Evolutionary conservation across 2,888 invertebrate species (phyloP), one percentile per base, ranked within the genome.

Genomic region (Acanthopleura granulata): DNA sequence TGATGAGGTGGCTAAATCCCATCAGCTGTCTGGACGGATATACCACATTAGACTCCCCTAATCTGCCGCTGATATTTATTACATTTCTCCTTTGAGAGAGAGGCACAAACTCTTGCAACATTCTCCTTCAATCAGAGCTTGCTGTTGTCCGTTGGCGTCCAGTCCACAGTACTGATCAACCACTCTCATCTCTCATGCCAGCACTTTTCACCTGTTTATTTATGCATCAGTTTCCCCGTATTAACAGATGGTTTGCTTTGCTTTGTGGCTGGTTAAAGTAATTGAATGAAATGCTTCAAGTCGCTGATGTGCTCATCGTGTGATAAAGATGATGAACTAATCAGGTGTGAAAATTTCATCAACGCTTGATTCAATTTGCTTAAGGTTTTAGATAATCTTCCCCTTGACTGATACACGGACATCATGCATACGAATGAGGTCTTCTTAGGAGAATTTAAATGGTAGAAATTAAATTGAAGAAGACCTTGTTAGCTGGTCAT

Each of bases 331-430:
- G 25, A 57, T 66, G 25, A 27, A 27, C 66, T 27, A 66, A 66
- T 66, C 66, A 66, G 66, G 66, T 66, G 66, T 66, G 66, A 66
- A 66, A 66, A 66, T 66, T 66, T 66, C 66, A 66, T 66, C 66
- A 66, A 27, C 16, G 66, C 22, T 25, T 66, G 66, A 66, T 66
- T 66, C 66, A 66, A 66, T 66, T 66, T 66, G 22, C 66, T 18
- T 22, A 18, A n/a, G 22, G 57, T 57, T 22, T 57, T 57, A 57
- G 40, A 40, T 3, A 40, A 40, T 40, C 40, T 40, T 40, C 40
- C 9, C 40, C 40, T 40, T 6, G 40, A 40, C 40, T 40, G 40
- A 40, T 40, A 40, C 40, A 40, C 9, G 9, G 40, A 40, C 40
- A 40, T 40, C 40, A 40, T 40, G 40, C 40, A 40, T 40, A 40